phyloP scores from a whole-genome alignment of 2,113 vertebrate genomes.

The Mohoua ochrocephala region DNA sequence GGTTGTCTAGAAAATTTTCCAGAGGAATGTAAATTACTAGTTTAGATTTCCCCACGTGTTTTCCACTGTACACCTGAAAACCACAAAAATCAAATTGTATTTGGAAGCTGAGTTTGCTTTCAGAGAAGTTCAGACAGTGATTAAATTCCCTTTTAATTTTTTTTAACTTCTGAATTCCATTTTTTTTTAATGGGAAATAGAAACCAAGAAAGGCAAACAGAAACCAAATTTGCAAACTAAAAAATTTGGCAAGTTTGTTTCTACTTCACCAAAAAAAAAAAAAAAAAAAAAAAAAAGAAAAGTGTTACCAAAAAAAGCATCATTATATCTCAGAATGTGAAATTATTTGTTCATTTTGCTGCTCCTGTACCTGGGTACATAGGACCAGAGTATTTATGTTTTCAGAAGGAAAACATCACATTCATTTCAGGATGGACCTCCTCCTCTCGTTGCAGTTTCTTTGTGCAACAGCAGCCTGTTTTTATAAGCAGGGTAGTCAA shows the following conservation, averaged over 20 bases:
- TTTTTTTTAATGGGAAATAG: rapidly evolving
- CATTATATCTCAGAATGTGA: not conserved
- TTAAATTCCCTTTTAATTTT: not conserved
- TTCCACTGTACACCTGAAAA: not conserved
- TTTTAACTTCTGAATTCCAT: not conserved
- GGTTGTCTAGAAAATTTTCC: not conserved
- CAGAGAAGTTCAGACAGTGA: not conserved
- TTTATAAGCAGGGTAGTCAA: not conserved
- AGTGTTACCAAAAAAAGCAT: rapidly evolving
- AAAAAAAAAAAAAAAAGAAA: not conserved
- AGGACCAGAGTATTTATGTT: not conserved
- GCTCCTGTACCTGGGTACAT: rapidly evolving
- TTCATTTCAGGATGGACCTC: not conserved
- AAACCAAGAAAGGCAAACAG: rapidly evolving
- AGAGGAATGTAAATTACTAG: not conserved
- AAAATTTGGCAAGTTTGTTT: not conserved
- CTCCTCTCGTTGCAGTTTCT: not conserved
- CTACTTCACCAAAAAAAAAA: not conserved
- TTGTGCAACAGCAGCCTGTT: not conserved
- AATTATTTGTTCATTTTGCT: not conserved
- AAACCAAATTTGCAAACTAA: not conserved
- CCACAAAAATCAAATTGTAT: not conserved
- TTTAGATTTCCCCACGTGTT: rapidly evolving
- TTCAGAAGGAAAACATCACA: not conserved
- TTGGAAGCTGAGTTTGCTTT: not conserved